A percentile compares a stretch with the other conserved stretches of the same genome.
These are phyloP conservation scores for Molorchus minor DNA, from an alignment of 2,888 invertebrate species.

Conservation along the genomic window DNA sequence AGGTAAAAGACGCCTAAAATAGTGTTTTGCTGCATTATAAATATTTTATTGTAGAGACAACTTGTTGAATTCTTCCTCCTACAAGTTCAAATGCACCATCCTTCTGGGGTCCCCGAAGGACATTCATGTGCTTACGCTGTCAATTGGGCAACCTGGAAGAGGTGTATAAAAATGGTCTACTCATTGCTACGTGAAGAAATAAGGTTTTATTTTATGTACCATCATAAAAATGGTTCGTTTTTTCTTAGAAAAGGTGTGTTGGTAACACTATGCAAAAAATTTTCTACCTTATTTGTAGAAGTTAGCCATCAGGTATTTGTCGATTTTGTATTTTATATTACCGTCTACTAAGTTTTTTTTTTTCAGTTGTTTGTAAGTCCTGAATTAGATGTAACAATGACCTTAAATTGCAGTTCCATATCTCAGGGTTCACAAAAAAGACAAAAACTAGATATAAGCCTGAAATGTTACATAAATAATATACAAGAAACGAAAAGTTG, in stretches of 20 bases:
- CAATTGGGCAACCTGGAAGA: conserved; percentile 62
- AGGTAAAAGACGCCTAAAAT: conserved; percentile 34
- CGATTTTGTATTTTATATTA: too few species aligned
- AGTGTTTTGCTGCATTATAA: neutral
- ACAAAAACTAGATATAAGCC: conserved; percentile 37
- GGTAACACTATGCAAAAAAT: conserved; percentile 44
- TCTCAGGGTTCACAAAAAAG: conserved; percentile 38
- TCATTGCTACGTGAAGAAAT: conserved; percentile 53
- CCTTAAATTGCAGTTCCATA: conserved; percentile 23
- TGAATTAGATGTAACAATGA: conserved; percentile 29
- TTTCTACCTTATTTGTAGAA: conserved; percentile 54
- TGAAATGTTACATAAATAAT: conserved; percentile 52
- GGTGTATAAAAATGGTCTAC: conserved; percentile 59
- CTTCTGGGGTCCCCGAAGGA: conserved; percentile 59
- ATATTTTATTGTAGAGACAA: conserved; percentile 51
- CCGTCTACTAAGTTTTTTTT: too few species aligned
- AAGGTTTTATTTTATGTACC: conserved; percentile 36
- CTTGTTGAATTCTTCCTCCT: conserved; percentile 64
- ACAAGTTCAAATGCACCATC: conserved; percentile 66
- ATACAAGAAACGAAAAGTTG: conserved; percentile 58
- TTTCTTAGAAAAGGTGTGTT: conserved; percentile 40
- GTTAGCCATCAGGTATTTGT: conserved; percentile 58
- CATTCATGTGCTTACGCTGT: conserved; percentile 58
- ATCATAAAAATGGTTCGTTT: conserved; percentile 43
- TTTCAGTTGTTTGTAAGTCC: conserved; percentile 34